Evolutionary conservation across 2,113 vertebrate genomes (phyloP), one percentile per base, ranked within the genome.

Genomic region (Bettongia penicillata): DNA sequence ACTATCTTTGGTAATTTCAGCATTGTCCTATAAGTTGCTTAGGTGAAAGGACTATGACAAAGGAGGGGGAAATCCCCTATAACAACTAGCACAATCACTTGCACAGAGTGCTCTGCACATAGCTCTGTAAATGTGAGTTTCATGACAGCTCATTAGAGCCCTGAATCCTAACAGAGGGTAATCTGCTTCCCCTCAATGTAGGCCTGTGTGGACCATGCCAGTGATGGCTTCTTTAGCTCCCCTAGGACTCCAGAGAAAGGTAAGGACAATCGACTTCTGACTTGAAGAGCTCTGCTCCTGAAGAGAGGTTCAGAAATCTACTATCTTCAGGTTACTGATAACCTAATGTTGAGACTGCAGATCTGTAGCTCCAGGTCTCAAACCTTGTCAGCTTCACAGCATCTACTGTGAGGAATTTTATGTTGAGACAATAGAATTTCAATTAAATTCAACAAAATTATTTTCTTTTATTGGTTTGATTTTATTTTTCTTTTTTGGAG

Each of bases 401-500:
- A 37, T 68, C 31, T 31, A 68, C 57, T 68, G 57, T 68, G 57
- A 37, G 57, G 28, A n/a, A 84, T 84, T 84, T 84, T 84, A n/a
- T 84, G n/a, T 84, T 84, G 68, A 84, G 19, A 43, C 37, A 43
- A 84, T 23, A 23, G 68, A 84, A 84, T 84, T 84, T 84, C 68
- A 84, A 43, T 84, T 43, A 84, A 22, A n/a, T 7, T 43, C 47
- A 96, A 94, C 89, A 94, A 93, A 95, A 91, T 90, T 91, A 68
- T 25, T 93, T 90, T 16, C 93, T 93, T 95, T 94, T 91, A 94
- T 90, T 97, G 53, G 12, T 68, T 26, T 95, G 92, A 95, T 52
- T 96, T 95, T 95, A 96, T 91, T 95, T 55, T 55, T 57, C 10
- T 28, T 28, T 28, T 57, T 10, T 94, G 94, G 91, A 95, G 90